Evolutionary conservation across 2,113 vertebrate genomes (phyloP), one percentile per base, ranked within the genome.

Genomic region (human (Homo sapiens)): DNA sequence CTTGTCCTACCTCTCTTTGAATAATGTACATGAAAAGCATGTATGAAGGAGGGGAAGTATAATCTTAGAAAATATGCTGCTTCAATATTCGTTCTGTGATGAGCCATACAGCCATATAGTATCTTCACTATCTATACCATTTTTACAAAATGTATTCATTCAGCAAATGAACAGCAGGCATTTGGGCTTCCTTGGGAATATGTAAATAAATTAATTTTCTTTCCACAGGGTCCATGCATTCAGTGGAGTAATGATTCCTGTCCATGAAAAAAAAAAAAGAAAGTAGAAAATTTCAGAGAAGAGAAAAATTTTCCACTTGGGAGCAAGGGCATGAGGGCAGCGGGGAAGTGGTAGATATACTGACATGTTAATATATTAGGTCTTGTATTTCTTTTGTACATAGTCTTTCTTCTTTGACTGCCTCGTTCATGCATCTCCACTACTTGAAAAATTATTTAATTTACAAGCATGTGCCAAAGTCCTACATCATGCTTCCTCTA

Each of bases 51-150:
- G 18, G 14, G 10, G 50, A 94, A 84, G 7, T 64, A 94, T 93
- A 93, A 93, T 97, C 45, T 75, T 45, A 70, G n/a, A 43, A 96
- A 88, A 89, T 86, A 35, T 22, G 50, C 8, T 86, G 14, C 78
- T 85, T 64, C 38, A 72, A 55, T 72, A 16, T 93, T 89, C 75
- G 61, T 93, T 95, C 83, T 82, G 32, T 92, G 76, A 94, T 78
- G 73, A 95, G 32, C 10, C 43, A 76, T 13, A 87, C 4, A 57
- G 38, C 93, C 25, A 68, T 50, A 90, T 32, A 85, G 18, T 72
- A 81, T 80, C 35, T 87, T 91, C 48, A 90, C 35, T 55, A 40
- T 12, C 4, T 61, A 45, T 22, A 40, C 30, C 70, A 91, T 81
- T 75, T 55, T 8, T 84, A 5, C 12, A 87, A 79, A 82, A 82